These are phyloP conservation scores for Cerceris ruficornis DNA, from an alignment of 2,888 invertebrate genomes.

Conservation along the genomic window DNA sequence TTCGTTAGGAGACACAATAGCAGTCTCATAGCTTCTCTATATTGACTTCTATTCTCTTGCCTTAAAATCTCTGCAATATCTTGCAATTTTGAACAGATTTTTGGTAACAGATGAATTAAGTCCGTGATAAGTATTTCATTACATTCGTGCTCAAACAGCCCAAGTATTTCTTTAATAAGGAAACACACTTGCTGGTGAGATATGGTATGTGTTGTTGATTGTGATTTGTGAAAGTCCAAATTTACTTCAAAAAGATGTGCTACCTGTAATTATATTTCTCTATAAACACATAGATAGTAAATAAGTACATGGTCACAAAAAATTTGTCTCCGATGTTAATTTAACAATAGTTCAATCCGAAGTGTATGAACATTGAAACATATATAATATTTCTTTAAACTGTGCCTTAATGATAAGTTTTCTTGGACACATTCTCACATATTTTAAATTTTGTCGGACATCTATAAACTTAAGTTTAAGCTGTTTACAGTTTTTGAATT, in stretches of 20 bases:
- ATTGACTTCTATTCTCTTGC: conserved; percentile 64
- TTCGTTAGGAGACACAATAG: conserved; percentile 84
- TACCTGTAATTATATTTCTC: conserved; percentile 62
- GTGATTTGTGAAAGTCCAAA: conserved; percentile 64
- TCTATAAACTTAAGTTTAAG: too few species aligned
- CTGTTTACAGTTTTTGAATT: too few species aligned
- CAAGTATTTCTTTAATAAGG: conserved; percentile 76
- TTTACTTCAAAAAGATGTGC: conserved; percentile 73
- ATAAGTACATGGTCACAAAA: conserved; percentile 1
- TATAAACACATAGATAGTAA: conserved; percentile 6
- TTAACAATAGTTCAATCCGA: background rate
- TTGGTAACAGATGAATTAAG: conserved; percentile 81
- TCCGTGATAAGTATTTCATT: conserved; percentile 72
- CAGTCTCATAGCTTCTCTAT: conserved; percentile 82
- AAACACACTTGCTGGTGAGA: conserved; percentile 78
- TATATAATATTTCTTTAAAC: too few species aligned
- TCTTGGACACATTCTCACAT: too few species aligned
- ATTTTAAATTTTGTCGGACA: too few species aligned
- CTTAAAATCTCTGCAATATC: conserved; percentile 74
- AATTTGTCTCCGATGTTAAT: background rate
- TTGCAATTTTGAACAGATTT: conserved; percentile 82
- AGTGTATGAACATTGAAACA: too few species aligned
- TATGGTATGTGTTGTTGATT: conserved; percentile 58
- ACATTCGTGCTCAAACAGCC: conserved; percentile 72
- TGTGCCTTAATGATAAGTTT: too few species aligned